phyloP scores from a whole-genome alignment of 2,797 vertebrate species.

The Mus spretus region DNA sequence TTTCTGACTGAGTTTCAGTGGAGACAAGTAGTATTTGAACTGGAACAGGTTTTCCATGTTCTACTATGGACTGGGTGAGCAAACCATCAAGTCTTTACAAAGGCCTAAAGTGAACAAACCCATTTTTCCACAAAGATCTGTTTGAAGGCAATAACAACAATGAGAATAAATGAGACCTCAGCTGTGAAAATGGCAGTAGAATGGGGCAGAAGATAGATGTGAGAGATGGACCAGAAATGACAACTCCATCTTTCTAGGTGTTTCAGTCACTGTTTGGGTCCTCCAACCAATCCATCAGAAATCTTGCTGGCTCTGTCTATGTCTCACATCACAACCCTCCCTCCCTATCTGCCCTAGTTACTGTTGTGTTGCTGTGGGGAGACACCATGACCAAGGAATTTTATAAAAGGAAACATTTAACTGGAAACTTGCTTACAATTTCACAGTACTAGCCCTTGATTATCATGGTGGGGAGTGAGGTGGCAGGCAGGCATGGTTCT shows the following conservation, averaged over 20 bases:
- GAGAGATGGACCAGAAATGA: neutral
- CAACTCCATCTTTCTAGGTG: constrained; percentile 20
- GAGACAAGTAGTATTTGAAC: neutral
- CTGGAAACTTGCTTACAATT: neutral
- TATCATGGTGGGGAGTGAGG: neutral
- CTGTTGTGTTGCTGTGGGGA: neutral
- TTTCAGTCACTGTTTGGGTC: neutral
- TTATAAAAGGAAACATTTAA: neutral
- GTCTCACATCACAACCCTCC: neutral
- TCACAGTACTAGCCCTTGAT: neutral
- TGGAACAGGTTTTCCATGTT: neutral
- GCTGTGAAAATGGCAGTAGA: neutral
- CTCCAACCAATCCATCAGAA: neutral
- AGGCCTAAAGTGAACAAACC: neutral
- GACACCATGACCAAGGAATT: neutral
- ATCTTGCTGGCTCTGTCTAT: too few relatives aligned
- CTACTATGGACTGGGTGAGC: neutral
- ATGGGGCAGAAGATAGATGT: constrained; percentile 5
- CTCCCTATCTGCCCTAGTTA: neutral
- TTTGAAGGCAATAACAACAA: neutral
- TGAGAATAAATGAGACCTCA: neutral
- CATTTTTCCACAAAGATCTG: neutral
- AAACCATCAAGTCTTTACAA: constrained; percentile 6
- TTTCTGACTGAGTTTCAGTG: neutral
- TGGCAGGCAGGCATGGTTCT: neutral